Conservation (phyloP, 1,140 invertebrate genomes). For the Anagrus nilaparvatae region DNA sequence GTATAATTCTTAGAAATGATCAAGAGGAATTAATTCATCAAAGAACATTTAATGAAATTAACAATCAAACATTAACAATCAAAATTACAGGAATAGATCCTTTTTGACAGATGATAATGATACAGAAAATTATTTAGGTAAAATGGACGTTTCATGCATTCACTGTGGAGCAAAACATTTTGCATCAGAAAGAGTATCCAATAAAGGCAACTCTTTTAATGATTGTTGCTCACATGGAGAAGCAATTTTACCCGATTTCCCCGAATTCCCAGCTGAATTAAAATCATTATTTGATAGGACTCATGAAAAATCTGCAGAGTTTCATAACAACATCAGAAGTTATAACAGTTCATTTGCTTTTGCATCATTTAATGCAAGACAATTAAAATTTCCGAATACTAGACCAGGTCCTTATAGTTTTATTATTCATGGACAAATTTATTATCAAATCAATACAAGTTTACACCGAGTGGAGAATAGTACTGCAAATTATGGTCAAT, state of each 20-base stretch:
- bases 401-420: slow-evolving; percentile 7
- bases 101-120: too few relatives aligned
- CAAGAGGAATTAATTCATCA: too few relatives aligned
- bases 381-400: slow-evolving; percentile 2
- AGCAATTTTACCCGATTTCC: slow-evolving; percentile 1
- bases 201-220: slow-evolving; percentile 10
- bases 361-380: slow-evolving; percentile 13
- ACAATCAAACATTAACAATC: too few relatives aligned
- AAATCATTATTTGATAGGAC: slow-evolving; percentile 8
- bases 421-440: slow-evolving; percentile 11
- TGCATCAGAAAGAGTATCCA: slow-evolving; percentile 7
- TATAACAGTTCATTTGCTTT: slow-evolving; percentile 9
- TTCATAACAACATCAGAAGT: slow-evolving; percentile 1
- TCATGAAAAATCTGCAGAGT: slow-evolving; percentile 6
- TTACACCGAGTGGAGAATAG: slow-evolving; percentile 1
- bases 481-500: slow-evolving; percentile 8
- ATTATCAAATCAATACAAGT: too few relatives aligned
- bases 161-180: slow-evolving; percentile 12
- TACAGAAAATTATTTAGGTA: too few relatives aligned
- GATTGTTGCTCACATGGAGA: slow-evolving; percentile 11
- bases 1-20: too few relatives aligned
- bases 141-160: not conserved
- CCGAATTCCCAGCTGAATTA: slow-evolving; percentile 1
- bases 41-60: too few relatives aligned
- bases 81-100: too few relatives aligned